Conservation (phyloP, 2,888 invertebrate species). For the Venusia cambrica region DNA sequence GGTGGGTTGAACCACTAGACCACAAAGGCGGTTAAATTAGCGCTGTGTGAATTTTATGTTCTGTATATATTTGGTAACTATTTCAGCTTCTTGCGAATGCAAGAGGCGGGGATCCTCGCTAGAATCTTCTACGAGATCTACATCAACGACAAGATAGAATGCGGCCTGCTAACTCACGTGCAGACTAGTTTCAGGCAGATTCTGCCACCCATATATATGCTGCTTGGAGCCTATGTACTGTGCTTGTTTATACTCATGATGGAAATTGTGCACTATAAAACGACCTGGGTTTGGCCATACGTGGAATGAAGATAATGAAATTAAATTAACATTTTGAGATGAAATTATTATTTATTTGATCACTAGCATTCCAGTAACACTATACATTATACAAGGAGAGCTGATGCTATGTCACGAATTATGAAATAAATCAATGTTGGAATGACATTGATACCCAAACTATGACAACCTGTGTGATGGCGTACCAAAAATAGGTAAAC, state of each 20-base stretch:
- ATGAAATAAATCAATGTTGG: too few relatives aligned
- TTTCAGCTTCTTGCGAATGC: conserved; percentile 21
- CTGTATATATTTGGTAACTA: too few relatives aligned
- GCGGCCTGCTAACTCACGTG: conserved; percentile 17
- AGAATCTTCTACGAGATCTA: conserved; percentile 6
- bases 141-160: conserved; percentile 1
- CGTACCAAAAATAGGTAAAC: too few relatives aligned
- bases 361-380: too few relatives aligned
- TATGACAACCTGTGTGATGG: too few relatives aligned
- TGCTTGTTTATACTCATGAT: conserved; percentile 13
- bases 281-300: conserved; percentile 21
- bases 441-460: too few relatives aligned
- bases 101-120: conserved; percentile 23
- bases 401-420: too few relatives aligned
- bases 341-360: too few relatives aligned
- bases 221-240: conserved; percentile 16
- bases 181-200: conserved; percentile 21
- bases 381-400: too few relatives aligned
- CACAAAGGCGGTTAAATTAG: too few relatives aligned
- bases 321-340: not conserved
- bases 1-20: too few relatives aligned
- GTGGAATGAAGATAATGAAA: conserved; percentile 6
- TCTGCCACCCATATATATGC: conserved; percentile 8
- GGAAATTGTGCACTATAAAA: conserved; percentile 17
- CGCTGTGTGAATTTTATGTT: too few relatives aligned